Conservation (phyloP, 2,113 vertebrate genomes). For the Passer domesticus region DNA sequence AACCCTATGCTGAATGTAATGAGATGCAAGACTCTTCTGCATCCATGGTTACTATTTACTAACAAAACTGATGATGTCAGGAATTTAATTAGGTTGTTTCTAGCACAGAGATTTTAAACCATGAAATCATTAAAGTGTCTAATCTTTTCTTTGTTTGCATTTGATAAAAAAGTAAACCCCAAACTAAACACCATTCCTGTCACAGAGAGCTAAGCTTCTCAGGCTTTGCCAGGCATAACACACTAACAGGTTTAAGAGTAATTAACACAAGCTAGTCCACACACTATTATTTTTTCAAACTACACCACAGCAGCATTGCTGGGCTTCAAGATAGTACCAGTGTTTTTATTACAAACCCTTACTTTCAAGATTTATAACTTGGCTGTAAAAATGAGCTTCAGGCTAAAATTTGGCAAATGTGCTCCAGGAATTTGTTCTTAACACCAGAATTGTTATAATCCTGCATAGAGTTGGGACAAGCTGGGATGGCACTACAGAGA, state of each 20-base stretch:
- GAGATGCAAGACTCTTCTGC: conserved; percentile 57
- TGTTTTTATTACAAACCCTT: conserved; percentile 12
- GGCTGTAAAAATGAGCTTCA: not conserved
- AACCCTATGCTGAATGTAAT: conserved; percentile 54
- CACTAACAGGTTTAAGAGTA: conserved; percentile 65
- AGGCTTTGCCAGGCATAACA: conserved; percentile 49
- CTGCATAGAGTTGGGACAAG: not conserved
- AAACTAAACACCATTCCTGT: conserved; percentile 37
- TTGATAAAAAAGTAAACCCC: conserved; percentile 33
- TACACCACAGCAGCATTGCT: not conserved
- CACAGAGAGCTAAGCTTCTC: conserved; percentile 39
- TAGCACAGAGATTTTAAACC: conserved; percentile 61
- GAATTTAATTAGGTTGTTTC: conserved; percentile 75
- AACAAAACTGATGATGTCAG: conserved; percentile 74
- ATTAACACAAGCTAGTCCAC: conserved; percentile 63
- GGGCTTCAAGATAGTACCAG: not conserved
- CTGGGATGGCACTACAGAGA: not conserved
- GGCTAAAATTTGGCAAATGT: not conserved
- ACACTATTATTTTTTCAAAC: conserved; percentile 14
- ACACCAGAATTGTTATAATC: not conserved
- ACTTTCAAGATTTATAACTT: conserved; percentile 3
- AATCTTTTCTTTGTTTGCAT: conserved; percentile 66
- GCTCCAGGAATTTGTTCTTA: not conserved
- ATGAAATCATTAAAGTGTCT: conserved; percentile 69
- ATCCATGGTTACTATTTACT: conserved; percentile 75